A percentile compares a stretch with the other conserved stretches of the same genome.
These are phyloP conservation scores for Zaprionus taronus DNA, from an alignment of 1,140 invertebrate species.

Conservation along the genomic window DNA sequence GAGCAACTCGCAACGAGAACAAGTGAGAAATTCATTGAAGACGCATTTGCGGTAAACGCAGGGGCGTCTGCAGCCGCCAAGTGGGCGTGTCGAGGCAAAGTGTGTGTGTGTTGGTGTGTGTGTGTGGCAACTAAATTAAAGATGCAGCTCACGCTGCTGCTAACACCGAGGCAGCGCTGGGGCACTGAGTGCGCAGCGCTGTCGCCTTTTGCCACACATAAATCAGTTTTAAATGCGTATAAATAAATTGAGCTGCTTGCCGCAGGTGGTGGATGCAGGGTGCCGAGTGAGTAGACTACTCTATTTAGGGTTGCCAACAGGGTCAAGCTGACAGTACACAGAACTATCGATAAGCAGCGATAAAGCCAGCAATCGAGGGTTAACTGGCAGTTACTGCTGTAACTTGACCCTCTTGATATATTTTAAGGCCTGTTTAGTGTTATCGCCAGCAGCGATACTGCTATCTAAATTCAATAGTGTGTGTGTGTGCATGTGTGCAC, in stretches of 20 bases:
- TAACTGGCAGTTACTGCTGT: no score
- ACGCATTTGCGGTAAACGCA: constrained; percentile 68
- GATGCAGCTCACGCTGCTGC: constrained; percentile 69
- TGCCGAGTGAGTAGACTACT: not conserved
- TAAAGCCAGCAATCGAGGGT: not conserved
- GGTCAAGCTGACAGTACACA: not conserved
- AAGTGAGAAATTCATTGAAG: constrained; percentile 79
- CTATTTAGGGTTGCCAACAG: constrained; percentile 10
- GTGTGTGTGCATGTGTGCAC: not conserved
- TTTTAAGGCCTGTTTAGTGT: no score
- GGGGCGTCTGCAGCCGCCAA: constrained; percentile 15
- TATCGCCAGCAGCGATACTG: no score
- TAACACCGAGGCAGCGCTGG: constrained; percentile 9
- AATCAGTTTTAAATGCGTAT: constrained; percentile 81
- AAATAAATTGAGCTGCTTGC: constrained; percentile 71
- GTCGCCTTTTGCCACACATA: constrained; percentile 62
- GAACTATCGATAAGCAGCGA: constrained; percentile 23
- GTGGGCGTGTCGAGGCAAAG: constrained; percentile 19
- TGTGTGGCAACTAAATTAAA: constrained; percentile 69
- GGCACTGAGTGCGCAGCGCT: constrained; percentile 25
- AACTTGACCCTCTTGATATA: no score
- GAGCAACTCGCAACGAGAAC: constrained; percentile 7
- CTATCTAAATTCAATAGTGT: no score
- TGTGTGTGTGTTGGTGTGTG: not conserved
- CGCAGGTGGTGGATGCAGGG: constrained; percentile 18